These are phyloP conservation scores for Palythoa caribaeorum DNA, from an alignment of 92 coral and sea anemone species.

Conservation along the genomic window DNA sequence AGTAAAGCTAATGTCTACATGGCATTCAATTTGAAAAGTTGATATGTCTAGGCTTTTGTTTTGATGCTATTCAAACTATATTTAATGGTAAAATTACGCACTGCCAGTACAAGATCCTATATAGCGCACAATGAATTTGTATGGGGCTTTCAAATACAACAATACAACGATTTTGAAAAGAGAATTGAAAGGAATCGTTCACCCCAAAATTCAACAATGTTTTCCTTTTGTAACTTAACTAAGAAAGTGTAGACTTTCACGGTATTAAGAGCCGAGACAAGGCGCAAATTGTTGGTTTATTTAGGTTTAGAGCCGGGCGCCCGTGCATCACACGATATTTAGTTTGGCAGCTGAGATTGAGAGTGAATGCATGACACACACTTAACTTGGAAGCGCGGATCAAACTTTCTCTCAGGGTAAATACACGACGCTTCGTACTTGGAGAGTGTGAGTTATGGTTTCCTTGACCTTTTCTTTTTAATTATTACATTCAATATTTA, in stretches of 20 bases:
- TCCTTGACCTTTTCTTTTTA: not conserved
- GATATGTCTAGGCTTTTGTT: conserved; percentile 93
- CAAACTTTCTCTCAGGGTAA: not conserved
- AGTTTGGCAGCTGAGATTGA: not conserved
- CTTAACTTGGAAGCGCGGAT: not conserved
- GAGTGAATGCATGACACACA: too few species aligned
- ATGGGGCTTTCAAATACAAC: conserved; percentile 77
- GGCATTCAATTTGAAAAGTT: conserved; percentile 71
- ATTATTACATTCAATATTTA: conserved; percentile 1
- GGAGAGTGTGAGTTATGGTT: conserved; percentile 17
- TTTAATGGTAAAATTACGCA: conserved; percentile 83
- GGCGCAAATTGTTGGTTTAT: not conserved
- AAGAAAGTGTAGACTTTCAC: conserved; percentile 42
- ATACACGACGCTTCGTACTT: not conserved
- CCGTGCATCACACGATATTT: conserved; percentile 1
- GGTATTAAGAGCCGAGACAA: conserved; percentile 39
- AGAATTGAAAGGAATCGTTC: conserved; percentile 84
- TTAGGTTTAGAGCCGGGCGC: not conserved
- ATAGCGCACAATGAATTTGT: conserved; percentile 78
- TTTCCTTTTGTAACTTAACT: conserved; percentile 66
- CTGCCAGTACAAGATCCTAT: conserved; percentile 84
- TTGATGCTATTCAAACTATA: conserved; percentile 66
- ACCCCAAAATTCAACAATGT: conserved; percentile 79
- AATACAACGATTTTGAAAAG: conserved; percentile 79
- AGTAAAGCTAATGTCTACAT: conserved; percentile 72